phyloP scores from a whole-genome alignment of 64 coral and sea anemone genomes.

The Montipora sp. region DNA sequence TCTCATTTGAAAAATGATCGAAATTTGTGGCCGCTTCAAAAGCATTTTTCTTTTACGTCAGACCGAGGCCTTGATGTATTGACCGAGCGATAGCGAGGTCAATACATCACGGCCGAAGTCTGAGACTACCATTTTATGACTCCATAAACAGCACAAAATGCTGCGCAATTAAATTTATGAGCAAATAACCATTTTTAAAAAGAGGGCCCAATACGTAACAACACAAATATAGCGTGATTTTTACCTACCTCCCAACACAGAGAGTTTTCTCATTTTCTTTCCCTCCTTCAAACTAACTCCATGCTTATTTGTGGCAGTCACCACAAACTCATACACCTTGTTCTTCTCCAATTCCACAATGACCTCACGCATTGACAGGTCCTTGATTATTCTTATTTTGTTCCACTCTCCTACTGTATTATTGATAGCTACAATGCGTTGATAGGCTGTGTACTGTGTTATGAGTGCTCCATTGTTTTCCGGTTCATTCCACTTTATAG shows the following conservation, averaged over 20 bases:
- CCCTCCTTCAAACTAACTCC: neutral
- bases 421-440: neutral
- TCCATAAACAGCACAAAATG: too few relatives aligned
- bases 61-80: too few relatives aligned
- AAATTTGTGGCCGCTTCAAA: too few relatives aligned
- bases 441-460: neutral
- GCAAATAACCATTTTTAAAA: too few relatives aligned
- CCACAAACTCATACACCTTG: conserved; percentile 1
- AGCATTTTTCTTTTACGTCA: too few relatives aligned
- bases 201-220: too few relatives aligned
- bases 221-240: neutral
- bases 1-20: too few relatives aligned
- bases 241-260: neutral
- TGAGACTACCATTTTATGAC: too few relatives aligned
- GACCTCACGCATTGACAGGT: neutral
- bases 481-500: neutral
- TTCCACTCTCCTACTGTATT: neutral
- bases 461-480: neutral
- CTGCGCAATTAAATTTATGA: too few relatives aligned
- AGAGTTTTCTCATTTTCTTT: neutral
- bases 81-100: too few relatives aligned
- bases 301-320: neutral
- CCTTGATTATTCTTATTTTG: neutral
- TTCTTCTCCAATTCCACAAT: neutral
- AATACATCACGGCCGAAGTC: too few relatives aligned